Evolutionary conservation across 1,140 invertebrate species (phyloP), one percentile per base, ranked within the genome.

Genomic region (Dreissena rostriformis): DNA sequence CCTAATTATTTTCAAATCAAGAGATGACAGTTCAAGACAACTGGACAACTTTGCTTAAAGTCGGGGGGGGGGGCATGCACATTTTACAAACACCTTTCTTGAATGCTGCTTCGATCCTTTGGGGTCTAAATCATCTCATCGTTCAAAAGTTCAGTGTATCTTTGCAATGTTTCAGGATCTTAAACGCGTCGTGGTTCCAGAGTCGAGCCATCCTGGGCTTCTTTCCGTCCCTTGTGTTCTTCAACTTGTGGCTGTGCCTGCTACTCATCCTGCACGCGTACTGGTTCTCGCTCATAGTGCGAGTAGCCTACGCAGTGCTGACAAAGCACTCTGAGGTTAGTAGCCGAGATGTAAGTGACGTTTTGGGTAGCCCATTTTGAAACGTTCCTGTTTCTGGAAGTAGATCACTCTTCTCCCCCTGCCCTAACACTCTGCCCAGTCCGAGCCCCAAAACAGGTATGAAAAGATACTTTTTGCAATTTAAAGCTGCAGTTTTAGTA

Each of bases 251-350:
- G 88, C 95, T 99, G 22, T 95, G 96, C 85, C 94, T 97, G 86
- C 94, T 99, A 70, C 95, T 99, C 78, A 91, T 96, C 49, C 95
- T 99, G 28, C 98, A 99, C 93, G 94, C 98, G 49, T 96, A 98
- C 89, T 99, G 98, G 98, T 99, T 98, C 2, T 97, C 96, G 92
- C 95, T 99, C 88, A 99, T 99, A 89, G 92, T 98, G 52, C 96
- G 96, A 93, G 96, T 99, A 84, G 97, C 97, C 12, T 96, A 97
- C 86, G 96, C 67, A 17, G 87, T 85, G 39, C 74, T 88, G 4
- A 84, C 84, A 19, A 86, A 87, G 55, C 78, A 77, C 57, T 79
- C 82, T 24, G 84, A 88, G 83, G 88, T 90, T 86, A 15, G 26
- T n/a, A 24, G 22, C 1, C n/a, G 29, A 76, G 73, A 63, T 63